Evolutionary conservation across 1,140 invertebrate genomes (phyloP).

Genomic region (Pararge aegeria): DNA sequence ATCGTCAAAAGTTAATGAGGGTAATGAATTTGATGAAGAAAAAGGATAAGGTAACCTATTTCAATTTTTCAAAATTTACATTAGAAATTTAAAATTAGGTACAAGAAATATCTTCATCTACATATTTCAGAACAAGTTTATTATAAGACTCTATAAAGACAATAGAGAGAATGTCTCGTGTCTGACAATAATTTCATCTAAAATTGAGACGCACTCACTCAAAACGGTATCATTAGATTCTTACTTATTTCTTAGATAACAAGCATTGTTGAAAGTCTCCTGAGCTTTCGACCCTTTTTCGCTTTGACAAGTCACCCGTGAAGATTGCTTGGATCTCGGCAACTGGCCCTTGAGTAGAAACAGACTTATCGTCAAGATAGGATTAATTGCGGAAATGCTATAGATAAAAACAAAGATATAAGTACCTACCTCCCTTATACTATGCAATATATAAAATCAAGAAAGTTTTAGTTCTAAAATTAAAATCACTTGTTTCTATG

Average conservation of each 20-base stretch:
- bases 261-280: constrained; percentile 78
- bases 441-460: too few relatives aligned
- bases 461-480: too few relatives aligned
- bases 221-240: constrained; percentile 74
- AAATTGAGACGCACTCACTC: constrained; percentile 54
- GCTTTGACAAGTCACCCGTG: constrained; percentile 77
- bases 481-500: neutral
- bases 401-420: constrained; percentile 66
- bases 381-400: constrained; percentile 76
- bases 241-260: constrained; percentile 74
- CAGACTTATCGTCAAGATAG: constrained; percentile 71
- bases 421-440: constrained; percentile 28
- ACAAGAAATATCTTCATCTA: too few relatives aligned
- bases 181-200: constrained; percentile 22
- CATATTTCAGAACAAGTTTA: too few relatives aligned
- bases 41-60: too few relatives aligned
- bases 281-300: constrained; percentile 73
- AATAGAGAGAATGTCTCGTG: constrained; percentile 11
- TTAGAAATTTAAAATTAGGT: too few relatives aligned
- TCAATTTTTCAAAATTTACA: too few relatives aligned
- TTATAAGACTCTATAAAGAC: too few relatives aligned
- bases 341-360: constrained; percentile 73
- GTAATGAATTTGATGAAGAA: too few relatives aligned
- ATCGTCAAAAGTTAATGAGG: too few relatives aligned
- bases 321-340: constrained; percentile 76